Evolutionary conservation across 2,888 invertebrate species (phyloP), one percentile per base, ranked within the genome.

Genomic region (Belgica antarctica): DNA sequence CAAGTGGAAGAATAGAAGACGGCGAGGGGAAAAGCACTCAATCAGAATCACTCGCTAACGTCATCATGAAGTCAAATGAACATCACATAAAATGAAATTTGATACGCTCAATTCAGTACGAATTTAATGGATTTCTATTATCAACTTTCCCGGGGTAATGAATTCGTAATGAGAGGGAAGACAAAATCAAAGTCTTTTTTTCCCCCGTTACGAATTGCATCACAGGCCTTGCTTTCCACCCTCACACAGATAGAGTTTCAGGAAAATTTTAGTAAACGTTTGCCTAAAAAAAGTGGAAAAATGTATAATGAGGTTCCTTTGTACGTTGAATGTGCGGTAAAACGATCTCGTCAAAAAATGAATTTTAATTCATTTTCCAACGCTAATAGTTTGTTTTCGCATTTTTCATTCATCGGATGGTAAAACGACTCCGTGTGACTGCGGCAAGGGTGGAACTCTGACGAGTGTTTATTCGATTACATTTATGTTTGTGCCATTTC

Each of bases 71-170:
- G 72, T 72, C 72, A 73, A 73, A 72, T 73, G 72, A 71, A 73
- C 72, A 72, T 70, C 73, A 72, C 72, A 17, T 52, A n/a, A 79
- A 80, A 80, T 80, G 80, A 80, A 80, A 80, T 80, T 78, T 77
- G 79, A 80, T 80, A 80, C 77, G 80, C 80, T 71, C 66, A 71
- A 71, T 65, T 71, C 71, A 66, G 65, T 66, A 1, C 22, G 63
- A 65, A 25, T 24, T 57, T 68, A 68, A 68, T 68, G 68, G 68
- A 68, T 57, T 68, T 65, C 47, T 68, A 68, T 68, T 68, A 68
- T 68, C 36, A 12, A n/a, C n/a, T 25, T 25, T 59, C 27, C 27
- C 15, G 25, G 24, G 19, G 22, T 68, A 68, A 68, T 68, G 68
- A 68, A 68, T 68, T 57, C 34, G 68, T 68, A 68, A 68, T 68